Conservation (phyloP, 2,888 invertebrate species). For the Volucella zonaria region DNA sequence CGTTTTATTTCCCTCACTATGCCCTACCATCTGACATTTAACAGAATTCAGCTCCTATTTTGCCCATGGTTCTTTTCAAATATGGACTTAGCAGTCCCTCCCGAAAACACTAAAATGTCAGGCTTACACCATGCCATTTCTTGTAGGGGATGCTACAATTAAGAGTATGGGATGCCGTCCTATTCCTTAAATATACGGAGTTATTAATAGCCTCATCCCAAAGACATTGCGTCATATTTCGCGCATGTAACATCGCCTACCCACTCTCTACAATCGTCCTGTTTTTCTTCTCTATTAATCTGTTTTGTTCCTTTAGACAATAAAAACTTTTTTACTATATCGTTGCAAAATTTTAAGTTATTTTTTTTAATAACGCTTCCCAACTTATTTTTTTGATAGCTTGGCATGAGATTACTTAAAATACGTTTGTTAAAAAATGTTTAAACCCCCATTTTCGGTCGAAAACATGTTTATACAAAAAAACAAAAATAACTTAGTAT, state of each 20-base stretch:
- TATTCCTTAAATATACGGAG: constrained; percentile 78
- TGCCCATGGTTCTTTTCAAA: constrained; percentile 48
- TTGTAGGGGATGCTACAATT: constrained; percentile 73
- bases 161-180: constrained; percentile 74
- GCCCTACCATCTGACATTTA: constrained; percentile 44
- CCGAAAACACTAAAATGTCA: constrained; percentile 63
- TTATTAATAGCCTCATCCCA: constrained; percentile 79
- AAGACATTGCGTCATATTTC: constrained; percentile 46
- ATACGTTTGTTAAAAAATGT: too few relatives aligned
- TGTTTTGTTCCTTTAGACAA: constrained; percentile 23
- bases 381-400: too few relatives aligned
- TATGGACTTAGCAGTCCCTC: constrained; percentile 39
- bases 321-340: too few relatives aligned
- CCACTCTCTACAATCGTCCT: constrained; percentile 48
- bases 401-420: too few relatives aligned
- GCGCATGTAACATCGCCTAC: constrained; percentile 53
- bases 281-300: constrained; percentile 45
- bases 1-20: constrained; percentile 41
- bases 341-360: too few relatives aligned
- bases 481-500: too few relatives aligned
- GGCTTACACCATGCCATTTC: constrained; percentile 73
- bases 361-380: too few relatives aligned
- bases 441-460: too few relatives aligned
- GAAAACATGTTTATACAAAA: too few relatives aligned
- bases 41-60: constrained; percentile 43